Percentiles rank a stretch among this genome's conserved stretches.
Conservation (phyloP, 2,797 vertebrate species). For the Trachurus trachurus region DNA sequence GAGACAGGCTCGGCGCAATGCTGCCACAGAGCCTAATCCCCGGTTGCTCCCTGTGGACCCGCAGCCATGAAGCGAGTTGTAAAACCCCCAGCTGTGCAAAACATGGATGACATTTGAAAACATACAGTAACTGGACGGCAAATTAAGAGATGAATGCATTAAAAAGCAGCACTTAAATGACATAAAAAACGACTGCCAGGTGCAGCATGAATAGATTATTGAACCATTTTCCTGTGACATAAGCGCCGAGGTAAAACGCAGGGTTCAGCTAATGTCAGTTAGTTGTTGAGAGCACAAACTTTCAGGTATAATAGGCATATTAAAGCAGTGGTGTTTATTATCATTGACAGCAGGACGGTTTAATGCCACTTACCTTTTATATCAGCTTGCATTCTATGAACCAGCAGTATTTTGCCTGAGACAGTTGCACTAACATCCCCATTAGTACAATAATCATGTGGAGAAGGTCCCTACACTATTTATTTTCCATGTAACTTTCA, state of each 20-base stretch:
- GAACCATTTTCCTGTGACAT: slow-evolving; percentile 31
- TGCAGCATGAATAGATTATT: slow-evolving; percentile 36
- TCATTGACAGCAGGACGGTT: slow-evolving; percentile 49
- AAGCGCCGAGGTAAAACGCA: slow-evolving; percentile 4
- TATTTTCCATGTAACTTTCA: slow-evolving; percentile 73
- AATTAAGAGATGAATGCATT: slow-evolving; percentile 70
- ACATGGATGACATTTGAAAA: slow-evolving; percentile 78
- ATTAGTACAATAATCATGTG: slow-evolving; percentile 64
- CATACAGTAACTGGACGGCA: slow-evolving; percentile 57
- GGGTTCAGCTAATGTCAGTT: slow-evolving; percentile 6
- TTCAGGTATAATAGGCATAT: slow-evolving; percentile 43
- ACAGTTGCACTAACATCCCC: slow-evolving; percentile 67
- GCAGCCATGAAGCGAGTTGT: slow-evolving; percentile 63
- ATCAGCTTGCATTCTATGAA: slow-evolving; percentile 53
- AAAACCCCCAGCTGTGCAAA: slow-evolving; percentile 69
- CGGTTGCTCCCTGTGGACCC: slow-evolving; percentile 67
- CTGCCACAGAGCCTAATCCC: slow-evolving; percentile 75
- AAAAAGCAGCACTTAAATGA: slow-evolving; percentile 53
- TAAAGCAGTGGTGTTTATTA: slow-evolving; percentile 56
- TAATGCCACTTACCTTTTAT: slow-evolving; percentile 70
- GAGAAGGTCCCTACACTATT: slow-evolving; percentile 58
- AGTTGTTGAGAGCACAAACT: slow-evolving; percentile 48
- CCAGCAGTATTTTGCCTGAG: slow-evolving; percentile 48
- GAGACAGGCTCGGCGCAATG: slow-evolving; percentile 66
- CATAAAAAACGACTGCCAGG: slow-evolving; percentile 48